phyloP scores from a whole-genome alignment of 2,113 vertebrate species.

The Myodes glareolus region DNA sequence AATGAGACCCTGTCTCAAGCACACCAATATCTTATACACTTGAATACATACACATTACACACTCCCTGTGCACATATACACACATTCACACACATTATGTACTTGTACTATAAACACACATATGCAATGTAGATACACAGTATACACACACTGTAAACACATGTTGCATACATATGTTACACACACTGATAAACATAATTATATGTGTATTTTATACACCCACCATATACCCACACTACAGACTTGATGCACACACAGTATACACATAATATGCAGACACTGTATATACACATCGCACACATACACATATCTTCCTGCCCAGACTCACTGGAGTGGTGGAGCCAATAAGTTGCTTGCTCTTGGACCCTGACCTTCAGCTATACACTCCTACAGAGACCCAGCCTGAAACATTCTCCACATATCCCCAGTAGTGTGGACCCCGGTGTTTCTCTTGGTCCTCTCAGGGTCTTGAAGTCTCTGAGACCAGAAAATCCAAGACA shows the following conservation, averaged over 20 bases:
- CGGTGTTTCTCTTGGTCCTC: neutral
- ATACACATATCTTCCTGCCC: neutral
- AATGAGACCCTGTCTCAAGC: neutral
- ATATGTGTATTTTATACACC: neutral
- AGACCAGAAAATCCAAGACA: neutral
- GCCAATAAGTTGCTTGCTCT: neutral
- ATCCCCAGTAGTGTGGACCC: accelerated
- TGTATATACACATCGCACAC: neutral
- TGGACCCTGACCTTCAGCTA: neutral
- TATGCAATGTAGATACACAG: neutral
- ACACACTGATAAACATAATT: neutral
- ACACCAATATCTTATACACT: neutral
- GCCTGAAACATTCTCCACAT: neutral
- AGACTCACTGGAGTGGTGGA: too few species aligned
- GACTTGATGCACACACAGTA: neutral
- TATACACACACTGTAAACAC: neutral
- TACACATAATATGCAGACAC: neutral
- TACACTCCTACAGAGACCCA: neutral
- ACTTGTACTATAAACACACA: neutral
- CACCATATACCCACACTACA: neutral
- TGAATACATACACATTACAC: neutral
- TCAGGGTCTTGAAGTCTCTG: neutral
- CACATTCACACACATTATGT: neutral
- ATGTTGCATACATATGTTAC: neutral
- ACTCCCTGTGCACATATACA: neutral